Percentiles rank a stretch among this genome's conserved stretches.
Evolutionary conservation across 1,140 invertebrate species (phyloP).

Genomic region (Tribolium castaneum): DNA sequence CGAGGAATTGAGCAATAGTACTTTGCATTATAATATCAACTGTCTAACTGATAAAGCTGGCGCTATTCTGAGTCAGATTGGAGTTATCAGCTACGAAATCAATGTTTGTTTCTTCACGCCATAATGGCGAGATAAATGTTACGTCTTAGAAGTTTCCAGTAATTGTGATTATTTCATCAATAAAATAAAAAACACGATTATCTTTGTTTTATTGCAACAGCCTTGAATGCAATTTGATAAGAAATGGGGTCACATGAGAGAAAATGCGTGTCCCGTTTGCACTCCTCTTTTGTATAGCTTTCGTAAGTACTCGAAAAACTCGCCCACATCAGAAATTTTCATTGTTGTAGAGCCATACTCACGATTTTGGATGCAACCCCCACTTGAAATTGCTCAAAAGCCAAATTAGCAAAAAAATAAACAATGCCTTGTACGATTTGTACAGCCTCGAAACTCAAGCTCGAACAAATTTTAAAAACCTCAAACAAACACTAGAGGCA

Average conservation of each 20-base stretch:
- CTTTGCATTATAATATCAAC: neutral
- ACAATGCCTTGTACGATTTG: neutral
- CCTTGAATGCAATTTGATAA: neutral
- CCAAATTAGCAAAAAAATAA: neutral
- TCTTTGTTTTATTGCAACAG: neutral
- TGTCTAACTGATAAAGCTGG: constrained; percentile 11
- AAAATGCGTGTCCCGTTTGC: neutral
- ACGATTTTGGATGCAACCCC: neutral
- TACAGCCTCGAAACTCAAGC: neutral
- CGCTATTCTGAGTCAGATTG: neutral
- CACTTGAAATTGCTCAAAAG: neutral
- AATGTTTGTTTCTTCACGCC: constrained; percentile 22
- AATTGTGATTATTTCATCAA: neutral
- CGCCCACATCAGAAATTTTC: neutral
- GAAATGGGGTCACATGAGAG: neutral
- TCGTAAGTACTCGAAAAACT: neutral
- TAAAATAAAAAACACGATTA: neutral
- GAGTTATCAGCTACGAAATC: constrained; percentile 23
- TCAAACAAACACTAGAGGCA: neutral
- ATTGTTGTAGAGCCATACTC: neutral
- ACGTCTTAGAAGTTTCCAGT: neutral
- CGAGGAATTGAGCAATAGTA: neutral
- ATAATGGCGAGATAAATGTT: neutral
- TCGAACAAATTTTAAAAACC: neutral
- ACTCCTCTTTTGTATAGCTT: neutral